Evolutionary conservation across 1,140 invertebrate species (phyloP), one percentile per base, ranked within the genome.

Genomic region (Theocolax elegans): DNA sequence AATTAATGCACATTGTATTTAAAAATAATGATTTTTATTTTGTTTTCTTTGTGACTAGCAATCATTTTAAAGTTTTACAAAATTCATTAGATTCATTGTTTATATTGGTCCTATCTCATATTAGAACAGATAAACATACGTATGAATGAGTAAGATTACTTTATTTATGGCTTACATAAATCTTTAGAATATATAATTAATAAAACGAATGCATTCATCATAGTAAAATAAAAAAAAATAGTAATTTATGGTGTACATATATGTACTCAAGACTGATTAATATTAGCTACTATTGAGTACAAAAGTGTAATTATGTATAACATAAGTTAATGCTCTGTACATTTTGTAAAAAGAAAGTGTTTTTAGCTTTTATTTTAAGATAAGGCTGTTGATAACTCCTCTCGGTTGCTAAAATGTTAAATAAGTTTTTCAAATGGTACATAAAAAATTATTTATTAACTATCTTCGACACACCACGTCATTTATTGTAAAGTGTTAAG

Each of bases 381-480:
- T 27, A 60, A 68, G 40, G 53, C 35, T 68, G 44, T 42, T 51
- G 3, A 68, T 49, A 49, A 68, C 29, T 67, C 51, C 17, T 56
- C 51, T 67, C 64, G 53, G 65, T 59, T 62, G 17, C 25, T 69
- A 54, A 67, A 67, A 67, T 68, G 66, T 60, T 53, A 68, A 68
- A 68, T 23, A 60, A 60, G 15, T 51, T 60, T 68, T 68, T 44
- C 13, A 46, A 44, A 40, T 38, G 25, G 23, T 67, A 67, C 49
- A 2, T 21, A 53, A n/a, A 54, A 27, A 21, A 42, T 10, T 9
- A 44, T 29, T 46, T 42, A 46, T 38, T 1, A 15, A n/a, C 46
- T 49, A 38, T 48, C 42, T 59, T 59, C 19, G 3, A 48, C 13
- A 29, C 21, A 19, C 40, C 17, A 51, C 19, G 2, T 31, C 15